phyloP scores from a whole-genome alignment of 1,140 invertebrate genomes.

The Trichonephila clavipes region DNA sequence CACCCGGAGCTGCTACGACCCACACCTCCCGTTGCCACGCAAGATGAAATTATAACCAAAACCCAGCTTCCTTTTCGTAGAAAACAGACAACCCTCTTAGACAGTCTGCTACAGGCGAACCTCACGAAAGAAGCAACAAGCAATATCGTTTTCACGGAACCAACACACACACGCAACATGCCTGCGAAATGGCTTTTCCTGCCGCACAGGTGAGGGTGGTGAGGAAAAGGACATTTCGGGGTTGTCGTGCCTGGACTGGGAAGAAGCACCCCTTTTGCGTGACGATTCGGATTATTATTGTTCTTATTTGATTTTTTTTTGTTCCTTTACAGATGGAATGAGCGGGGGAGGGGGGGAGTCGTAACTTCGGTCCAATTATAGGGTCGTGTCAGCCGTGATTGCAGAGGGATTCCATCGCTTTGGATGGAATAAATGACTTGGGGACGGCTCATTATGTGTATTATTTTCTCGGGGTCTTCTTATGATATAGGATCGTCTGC shows the following conservation, averaged over 20 bases:
- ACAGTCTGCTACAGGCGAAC: background rate
- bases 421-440: constrained; percentile 41
- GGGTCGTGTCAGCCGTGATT: constrained; percentile 46
- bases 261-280: constrained; percentile 55
- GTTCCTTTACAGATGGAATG: background rate
- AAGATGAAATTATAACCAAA: constrained; percentile 36
- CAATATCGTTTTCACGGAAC: constrained; percentile 36
- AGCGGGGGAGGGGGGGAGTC: background rate
- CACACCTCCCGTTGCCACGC: constrained; percentile 8
- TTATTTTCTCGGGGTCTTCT: constrained; percentile 9
- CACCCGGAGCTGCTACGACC: constrained; percentile 5
- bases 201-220: background rate
- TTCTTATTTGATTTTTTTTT: background rate
- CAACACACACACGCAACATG: constrained; percentile 43
- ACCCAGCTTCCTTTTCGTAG: background rate
- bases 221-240: background rate
- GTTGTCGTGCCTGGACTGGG: background rate
- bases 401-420: constrained; percentile 45
- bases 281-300: constrained; percentile 42
- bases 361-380: constrained; percentile 44
- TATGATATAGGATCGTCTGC: background rate
- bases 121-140: constrained; percentile 27
- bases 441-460: constrained; percentile 20
- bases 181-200: constrained; percentile 45
- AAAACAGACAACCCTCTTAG: background rate